These are phyloP conservation scores for Acrocephalus scirpaceus DNA, from an alignment of 2,797 vertebrate species.

Conservation along the genomic window DNA sequence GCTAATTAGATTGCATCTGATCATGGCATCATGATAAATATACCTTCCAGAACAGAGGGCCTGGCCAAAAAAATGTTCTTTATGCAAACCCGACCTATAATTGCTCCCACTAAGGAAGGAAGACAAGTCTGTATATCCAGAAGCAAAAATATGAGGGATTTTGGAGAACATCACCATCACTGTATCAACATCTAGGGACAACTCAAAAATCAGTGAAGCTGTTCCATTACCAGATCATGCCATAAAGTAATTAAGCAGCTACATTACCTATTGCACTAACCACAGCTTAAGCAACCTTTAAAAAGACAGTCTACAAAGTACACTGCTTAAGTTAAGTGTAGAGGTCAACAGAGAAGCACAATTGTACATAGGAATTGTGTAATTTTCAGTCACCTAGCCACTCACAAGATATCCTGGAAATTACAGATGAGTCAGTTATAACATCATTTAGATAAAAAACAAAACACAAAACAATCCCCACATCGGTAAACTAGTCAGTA, in stretches of 20 bases:
- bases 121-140: background rate
- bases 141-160: background rate
- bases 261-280: background rate
- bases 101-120: background rate
- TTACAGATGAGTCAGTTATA: background rate
- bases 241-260: slow-evolving; percentile 7
- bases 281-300: slow-evolving; percentile 2
- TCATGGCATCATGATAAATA: background rate
- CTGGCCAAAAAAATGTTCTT: background rate
- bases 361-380: background rate
- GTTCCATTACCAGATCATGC: background rate
- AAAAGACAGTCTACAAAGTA: background rate
- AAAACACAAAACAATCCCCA: background rate
- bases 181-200: background rate
- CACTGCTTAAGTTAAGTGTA: background rate
- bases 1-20: background rate
- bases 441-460: background rate
- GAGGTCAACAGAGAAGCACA: background rate
- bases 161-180: background rate
- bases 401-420: background rate
- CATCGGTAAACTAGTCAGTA: background rate
- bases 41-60: background rate
- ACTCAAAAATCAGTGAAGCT: slow-evolving; percentile 5
- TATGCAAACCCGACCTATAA: background rate
- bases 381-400: background rate